Evolutionary conservation across 2,113 vertebrate species (phyloP).

Genomic region (chimpanzee (Pan troglodytes)): DNA sequence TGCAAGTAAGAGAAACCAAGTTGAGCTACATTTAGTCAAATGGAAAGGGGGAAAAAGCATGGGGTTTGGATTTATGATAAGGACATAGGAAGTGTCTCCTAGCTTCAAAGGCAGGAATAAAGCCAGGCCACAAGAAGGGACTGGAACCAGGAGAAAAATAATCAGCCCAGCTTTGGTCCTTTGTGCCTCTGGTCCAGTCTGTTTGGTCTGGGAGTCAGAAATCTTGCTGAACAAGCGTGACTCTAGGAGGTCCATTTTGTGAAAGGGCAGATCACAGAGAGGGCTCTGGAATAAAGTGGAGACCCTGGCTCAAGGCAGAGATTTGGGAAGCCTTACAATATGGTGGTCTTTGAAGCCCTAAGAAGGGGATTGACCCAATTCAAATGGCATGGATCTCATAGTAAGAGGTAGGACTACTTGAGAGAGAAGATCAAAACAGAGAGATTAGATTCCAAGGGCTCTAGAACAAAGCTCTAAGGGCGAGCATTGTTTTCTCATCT

Average conservation of each 20-base stretch:
- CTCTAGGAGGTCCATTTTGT: neutral
- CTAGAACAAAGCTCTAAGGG: neutral
- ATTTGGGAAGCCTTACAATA: neutral
- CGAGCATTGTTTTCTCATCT: fast-evolving
- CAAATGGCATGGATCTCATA: too few relatives aligned
- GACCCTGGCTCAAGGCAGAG: neutral
- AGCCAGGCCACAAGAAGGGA: neutral
- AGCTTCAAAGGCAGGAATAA: neutral
- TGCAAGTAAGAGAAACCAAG: neutral
- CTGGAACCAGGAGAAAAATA: neutral
- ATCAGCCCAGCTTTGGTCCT: neutral
- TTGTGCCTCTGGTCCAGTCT: fast-evolving
- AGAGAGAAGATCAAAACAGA: neutral
- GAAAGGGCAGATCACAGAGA: neutral
- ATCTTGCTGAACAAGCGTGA: fast-evolving
- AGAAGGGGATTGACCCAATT: neutral
- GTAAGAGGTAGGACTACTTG: neutral
- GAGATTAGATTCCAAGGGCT: fast-evolving
- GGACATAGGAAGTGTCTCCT: neutral
- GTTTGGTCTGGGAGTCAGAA: neutral
- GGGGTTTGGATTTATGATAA: neutral
- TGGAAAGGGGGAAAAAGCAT: neutral
- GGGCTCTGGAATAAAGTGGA: too few relatives aligned
- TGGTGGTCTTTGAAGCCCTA: neutral
- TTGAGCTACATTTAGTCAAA: neutral